A percentile compares a stretch with the other conserved stretches of the same genome.
Evolutionary conservation across 2,113 vertebrate species (phyloP).

Genomic region (Scytalopus superciliaris): DNA sequence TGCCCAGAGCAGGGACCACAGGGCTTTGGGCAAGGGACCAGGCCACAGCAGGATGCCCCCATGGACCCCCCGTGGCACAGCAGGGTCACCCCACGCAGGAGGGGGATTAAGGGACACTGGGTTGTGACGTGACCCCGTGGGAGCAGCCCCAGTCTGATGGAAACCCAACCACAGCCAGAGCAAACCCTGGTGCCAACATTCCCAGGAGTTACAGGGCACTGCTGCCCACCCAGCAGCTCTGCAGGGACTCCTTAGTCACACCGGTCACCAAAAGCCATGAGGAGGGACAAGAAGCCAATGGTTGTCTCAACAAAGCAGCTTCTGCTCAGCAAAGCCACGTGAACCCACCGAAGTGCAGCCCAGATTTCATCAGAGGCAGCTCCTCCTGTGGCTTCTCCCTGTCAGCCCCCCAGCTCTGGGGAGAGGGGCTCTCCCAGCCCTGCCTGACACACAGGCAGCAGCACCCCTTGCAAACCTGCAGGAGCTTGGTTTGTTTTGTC

Average conservation of each 20-base stretch:
- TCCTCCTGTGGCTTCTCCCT: neutral
- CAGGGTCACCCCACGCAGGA: rapidly evolving
- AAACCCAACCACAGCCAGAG: neutral
- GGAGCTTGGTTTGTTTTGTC: neutral
- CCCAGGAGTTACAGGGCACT: neutral
- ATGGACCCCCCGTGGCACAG: rapidly evolving
- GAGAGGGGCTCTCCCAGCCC: neutral
- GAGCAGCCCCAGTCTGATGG: neutral
- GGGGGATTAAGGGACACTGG: rapidly evolving
- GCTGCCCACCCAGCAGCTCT: neutral
- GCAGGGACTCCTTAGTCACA: neutral
- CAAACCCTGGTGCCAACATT: rapidly evolving
- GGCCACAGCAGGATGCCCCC: rapidly evolving
- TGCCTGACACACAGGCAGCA: neutral
- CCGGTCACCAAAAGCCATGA: neutral
- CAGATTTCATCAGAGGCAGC: rapidly evolving
- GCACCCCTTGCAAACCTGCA: rapidly evolving
- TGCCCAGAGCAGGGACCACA: neutral
- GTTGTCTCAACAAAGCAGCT: neutral
- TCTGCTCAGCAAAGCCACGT: neutral
- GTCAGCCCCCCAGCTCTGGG: rapidly evolving
- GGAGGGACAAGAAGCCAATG: neutral
- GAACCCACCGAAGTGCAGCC: rapidly evolving
- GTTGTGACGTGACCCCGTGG: neutral
- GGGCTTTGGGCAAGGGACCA: rapidly evolving